A percentile compares a stretch with the other conserved stretches of the same genome.
Conservation (phyloP, 1,140 invertebrate genomes). For the Zaprionus davidi region DNA sequence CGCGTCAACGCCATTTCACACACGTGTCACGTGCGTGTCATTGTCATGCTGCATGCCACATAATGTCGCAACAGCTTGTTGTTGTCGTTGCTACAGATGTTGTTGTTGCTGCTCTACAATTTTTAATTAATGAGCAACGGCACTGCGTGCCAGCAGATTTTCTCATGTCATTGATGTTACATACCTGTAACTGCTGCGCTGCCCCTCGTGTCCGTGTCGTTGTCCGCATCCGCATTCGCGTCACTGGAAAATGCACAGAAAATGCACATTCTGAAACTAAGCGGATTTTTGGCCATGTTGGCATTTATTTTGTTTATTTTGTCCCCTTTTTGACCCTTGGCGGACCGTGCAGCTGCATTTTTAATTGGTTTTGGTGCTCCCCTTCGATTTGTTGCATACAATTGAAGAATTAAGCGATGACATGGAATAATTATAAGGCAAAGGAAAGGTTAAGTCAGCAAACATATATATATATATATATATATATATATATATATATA, state of each 20-base stretch:
- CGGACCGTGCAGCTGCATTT: slow-evolving; percentile 61
- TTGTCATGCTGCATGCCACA: slow-evolving; percentile 55
- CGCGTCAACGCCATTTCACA: slow-evolving; percentile 64
- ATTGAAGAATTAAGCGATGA: not conserved
- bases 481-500: too few relatives aligned
- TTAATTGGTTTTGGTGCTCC: slow-evolving; percentile 61
- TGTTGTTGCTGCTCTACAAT: slow-evolving; percentile 53
- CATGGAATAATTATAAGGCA: too few relatives aligned
- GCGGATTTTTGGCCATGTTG: slow-evolving; percentile 56
- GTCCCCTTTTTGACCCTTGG: slow-evolving; percentile 21
- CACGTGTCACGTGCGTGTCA: slow-evolving; percentile 63
- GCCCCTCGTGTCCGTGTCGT: not conserved
- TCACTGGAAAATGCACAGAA: slow-evolving; percentile 12
- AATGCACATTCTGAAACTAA: slow-evolving; percentile 41
- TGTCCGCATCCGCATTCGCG: too few relatives aligned
- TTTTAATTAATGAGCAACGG: slow-evolving; percentile 78
- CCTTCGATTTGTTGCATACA: slow-evolving; percentile 22
- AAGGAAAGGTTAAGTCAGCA: too few relatives aligned
- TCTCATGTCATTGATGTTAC: slow-evolving; percentile 44
- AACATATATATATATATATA: too few relatives aligned
- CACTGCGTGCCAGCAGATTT: slow-evolving; percentile 45
- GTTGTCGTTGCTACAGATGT: slow-evolving; percentile 23
- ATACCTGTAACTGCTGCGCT: slow-evolving; percentile 1
- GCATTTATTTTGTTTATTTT: slow-evolving; percentile 53
- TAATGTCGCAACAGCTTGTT: slow-evolving; percentile 51